Evolutionary conservation across 2,113 vertebrate species (phyloP).

Genomic region (Chlorodrepanis virens): DNA sequence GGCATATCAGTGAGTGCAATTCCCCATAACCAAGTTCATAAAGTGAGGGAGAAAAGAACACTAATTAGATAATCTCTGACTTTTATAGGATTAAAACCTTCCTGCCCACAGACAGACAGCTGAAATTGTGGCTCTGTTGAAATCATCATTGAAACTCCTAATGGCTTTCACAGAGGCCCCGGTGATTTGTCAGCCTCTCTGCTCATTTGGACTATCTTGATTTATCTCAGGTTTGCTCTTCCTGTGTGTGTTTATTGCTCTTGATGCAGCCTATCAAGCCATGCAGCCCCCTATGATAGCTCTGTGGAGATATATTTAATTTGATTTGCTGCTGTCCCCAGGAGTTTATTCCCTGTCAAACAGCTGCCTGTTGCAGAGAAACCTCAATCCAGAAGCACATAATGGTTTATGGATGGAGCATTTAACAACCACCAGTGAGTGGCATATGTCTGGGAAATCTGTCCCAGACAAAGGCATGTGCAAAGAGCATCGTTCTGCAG

Average conservation of each 20-base stretch:
- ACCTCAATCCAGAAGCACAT: background rate
- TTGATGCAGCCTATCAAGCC: conserved; percentile 40
- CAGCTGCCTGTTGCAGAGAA: conserved; percentile 53
- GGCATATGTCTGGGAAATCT: conserved; percentile 36
- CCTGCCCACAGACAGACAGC: background rate
- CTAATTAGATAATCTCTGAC: conserved; percentile 18
- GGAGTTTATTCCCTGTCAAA: conserved; percentile 58
- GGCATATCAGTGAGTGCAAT: background rate
- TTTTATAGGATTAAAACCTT: conserved; percentile 26
- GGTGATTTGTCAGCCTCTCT: conserved; percentile 48
- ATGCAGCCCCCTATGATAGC: conserved; percentile 16
- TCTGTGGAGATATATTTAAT: conserved; percentile 61
- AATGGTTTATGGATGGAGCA: conserved; percentile 43
- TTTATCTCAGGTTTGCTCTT: conserved; percentile 54
- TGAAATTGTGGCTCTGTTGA: background rate
- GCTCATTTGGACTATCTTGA: conserved; percentile 45
- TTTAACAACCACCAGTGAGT: conserved; percentile 42
- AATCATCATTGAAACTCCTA: background rate
- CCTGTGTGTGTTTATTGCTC: conserved; percentile 43
- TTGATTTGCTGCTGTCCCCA: conserved; percentile 60
- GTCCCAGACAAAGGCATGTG: background rate
- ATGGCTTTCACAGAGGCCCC: background rate
- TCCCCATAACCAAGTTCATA: background rate
- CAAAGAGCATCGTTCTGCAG: background rate
- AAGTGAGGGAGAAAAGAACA: background rate